Evolutionary conservation across 2,888 invertebrate genomes (phyloP).

Genomic region (Scotopteryx bipunctaria): DNA sequence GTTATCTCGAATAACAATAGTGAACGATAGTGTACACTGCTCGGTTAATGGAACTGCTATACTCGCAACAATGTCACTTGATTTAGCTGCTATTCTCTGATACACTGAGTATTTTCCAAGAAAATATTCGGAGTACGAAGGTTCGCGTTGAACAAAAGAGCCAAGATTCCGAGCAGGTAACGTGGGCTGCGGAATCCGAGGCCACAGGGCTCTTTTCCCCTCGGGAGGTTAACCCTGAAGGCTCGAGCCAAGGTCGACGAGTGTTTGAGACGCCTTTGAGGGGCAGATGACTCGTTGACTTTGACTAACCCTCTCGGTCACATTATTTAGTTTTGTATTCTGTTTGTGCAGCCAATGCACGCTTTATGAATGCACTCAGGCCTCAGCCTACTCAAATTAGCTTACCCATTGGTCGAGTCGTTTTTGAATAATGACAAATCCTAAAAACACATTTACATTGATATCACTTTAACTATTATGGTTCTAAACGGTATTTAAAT

Average conservation of each 20-base stretch:
- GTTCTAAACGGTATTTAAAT: too few relatives aligned
- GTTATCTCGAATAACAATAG: not conserved
- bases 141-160: slow-evolving; percentile 50
- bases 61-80: not conserved
- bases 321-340: slow-evolving; percentile 54
- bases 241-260: slow-evolving; percentile 65
- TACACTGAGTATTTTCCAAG: slow-evolving; percentile 27
- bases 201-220: slow-evolving; percentile 60
- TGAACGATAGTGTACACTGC: not conserved
- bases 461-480: too few relatives aligned
- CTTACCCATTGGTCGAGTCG: slow-evolving; percentile 23
- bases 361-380: slow-evolving; percentile 53
- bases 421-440: slow-evolving; percentile 19
- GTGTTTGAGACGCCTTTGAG: slow-evolving; percentile 65
- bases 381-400: slow-evolving; percentile 31
- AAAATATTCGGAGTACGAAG: slow-evolving; percentile 39
- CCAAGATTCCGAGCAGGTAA: slow-evolving; percentile 59
- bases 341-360: slow-evolving; percentile 60
- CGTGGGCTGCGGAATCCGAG: slow-evolving; percentile 59
- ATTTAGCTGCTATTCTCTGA: not conserved
- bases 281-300: slow-evolving; percentile 70
- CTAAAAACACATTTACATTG: slow-evolving; percentile 1
- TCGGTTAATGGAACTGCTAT: not conserved
- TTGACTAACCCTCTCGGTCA: slow-evolving; percentile 65
- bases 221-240: slow-evolving; percentile 69